Evolutionary conservation across 1,140 invertebrate species (phyloP), one percentile per base, ranked within the genome.

Genomic region (Dinothrombium tinctorium): DNA sequence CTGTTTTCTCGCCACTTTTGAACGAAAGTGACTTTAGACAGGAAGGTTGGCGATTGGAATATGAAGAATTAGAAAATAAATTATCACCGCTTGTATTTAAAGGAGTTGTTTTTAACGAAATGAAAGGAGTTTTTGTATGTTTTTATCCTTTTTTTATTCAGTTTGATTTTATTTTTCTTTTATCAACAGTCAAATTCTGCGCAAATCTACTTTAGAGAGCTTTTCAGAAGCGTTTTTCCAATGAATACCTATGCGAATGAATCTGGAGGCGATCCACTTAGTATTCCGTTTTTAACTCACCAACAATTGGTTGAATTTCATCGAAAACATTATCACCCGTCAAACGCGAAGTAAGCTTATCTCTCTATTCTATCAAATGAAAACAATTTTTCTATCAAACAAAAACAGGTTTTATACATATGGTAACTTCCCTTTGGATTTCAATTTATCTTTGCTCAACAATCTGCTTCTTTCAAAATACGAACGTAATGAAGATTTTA

Each of bases 91-190:
- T 89, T 32, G 64, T 25, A 38, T 25, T 92, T 33, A 92, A 92
- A 64, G 87, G 86, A 11, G 80, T 95, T 8, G 87, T 94, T 2
- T 92, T 82, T 52, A 95, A 95, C 63, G 87, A 95, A 63, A 94
- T 95, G 86, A 95, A 95, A 59, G 87, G 87, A 4, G 81, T 76
- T 1, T 90, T 89, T 58, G 79, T 62, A 54, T 60, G 60, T 56
- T 36, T 21, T 43, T 37, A 17, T 20, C 2, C 14, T 6, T 29
- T 28, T 41, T 11, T 41, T 20, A 38, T 45, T 37, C 33, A 39
- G 11, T 2, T 32, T 32, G 9, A 21, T 5, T 14, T n/a, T 8
- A 35, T 41, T 8, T 29, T 7, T 35, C 26, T 33, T 21, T 6
- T 15, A 4, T 8, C 9, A 15, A 28, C 7, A 44, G 41, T 46